Percentiles rank a stretch among this genome's conserved stretches.
phyloP scores from a whole-genome alignment of 1,140 invertebrate species.

The Drosophila parabipectinata region DNA sequence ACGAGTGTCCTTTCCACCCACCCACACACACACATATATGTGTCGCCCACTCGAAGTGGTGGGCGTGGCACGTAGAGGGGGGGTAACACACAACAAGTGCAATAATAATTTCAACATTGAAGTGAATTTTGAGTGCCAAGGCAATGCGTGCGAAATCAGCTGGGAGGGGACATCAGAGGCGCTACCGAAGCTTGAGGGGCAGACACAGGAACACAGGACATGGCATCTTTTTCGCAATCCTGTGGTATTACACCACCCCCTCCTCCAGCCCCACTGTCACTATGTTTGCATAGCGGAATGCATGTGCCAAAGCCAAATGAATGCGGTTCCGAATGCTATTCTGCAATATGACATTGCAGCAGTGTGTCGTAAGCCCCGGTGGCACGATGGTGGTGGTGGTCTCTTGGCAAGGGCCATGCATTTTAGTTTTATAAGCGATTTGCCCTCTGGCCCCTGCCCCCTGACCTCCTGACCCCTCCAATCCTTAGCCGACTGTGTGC shows the following conservation, averaged over 20 bases:
- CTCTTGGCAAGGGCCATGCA: slow-evolving; percentile 32
- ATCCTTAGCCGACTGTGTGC: slow-evolving; percentile 48
- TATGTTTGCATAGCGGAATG: slow-evolving; percentile 54
- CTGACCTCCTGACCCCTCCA: background rate
- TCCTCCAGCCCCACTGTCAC: slow-evolving; percentile 4
- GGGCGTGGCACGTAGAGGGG: background rate
- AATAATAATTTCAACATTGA: slow-evolving; percentile 76
- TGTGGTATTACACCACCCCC: background rate
- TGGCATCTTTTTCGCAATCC: slow-evolving; percentile 31
- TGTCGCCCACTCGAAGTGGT: background rate
- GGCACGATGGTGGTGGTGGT: background rate
- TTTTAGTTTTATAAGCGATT: slow-evolving; percentile 76
- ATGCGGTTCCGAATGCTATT: slow-evolving; percentile 65
- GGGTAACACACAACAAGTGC: slow-evolving; percentile 57
- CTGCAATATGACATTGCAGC: slow-evolving; percentile 69
- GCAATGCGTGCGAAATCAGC: slow-evolving; percentile 61
- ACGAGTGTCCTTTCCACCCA: slow-evolving; percentile 41
- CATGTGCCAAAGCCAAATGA: slow-evolving; percentile 64
- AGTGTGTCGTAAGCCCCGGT: slow-evolving; percentile 26
- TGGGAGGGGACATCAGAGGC: slow-evolving; percentile 10
- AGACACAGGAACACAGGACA: slow-evolving; percentile 1
- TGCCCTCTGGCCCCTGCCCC: slow-evolving; percentile 8
- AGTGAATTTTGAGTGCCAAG: slow-evolving; percentile 67
- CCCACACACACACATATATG: background rate
- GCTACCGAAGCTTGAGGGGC: no score